Evolutionary conservation across 64 coral and sea anemone genomes (phyloP).

Genomic region (Montipora efflorescens): DNA sequence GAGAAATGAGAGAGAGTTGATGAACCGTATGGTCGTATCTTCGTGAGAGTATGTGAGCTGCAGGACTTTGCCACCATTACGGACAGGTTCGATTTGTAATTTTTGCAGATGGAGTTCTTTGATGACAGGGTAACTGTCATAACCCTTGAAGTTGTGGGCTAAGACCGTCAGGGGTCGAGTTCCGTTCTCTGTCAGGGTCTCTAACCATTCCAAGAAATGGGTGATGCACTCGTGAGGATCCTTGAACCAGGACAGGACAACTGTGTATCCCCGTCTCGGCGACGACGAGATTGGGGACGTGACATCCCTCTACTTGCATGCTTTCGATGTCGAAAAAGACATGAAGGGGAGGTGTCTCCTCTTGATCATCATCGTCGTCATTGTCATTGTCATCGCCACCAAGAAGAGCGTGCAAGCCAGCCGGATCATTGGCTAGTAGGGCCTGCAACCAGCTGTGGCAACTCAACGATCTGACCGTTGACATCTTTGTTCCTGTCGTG

Average conservation of each 20-base stretch:
- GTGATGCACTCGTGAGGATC: too few relatives aligned
- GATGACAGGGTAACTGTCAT: slow-evolving; percentile 11
- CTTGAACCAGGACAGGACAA: too few relatives aligned
- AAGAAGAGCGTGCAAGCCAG: too few relatives aligned
- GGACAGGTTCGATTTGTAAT: not conserved
- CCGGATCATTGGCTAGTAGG: not conserved
- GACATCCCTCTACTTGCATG: not conserved
- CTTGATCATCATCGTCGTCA: not conserved
- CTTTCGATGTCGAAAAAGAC: slow-evolving; percentile 57
- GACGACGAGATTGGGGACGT: slow-evolving; percentile 31
- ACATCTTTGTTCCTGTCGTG: too few relatives aligned
- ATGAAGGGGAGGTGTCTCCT: not conserved
- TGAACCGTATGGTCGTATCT: too few relatives aligned
- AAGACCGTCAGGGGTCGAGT: not conserved
- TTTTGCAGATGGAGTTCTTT: not conserved
- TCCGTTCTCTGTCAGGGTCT: not conserved
- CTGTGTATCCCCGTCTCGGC: not conserved
- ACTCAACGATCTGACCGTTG: not conserved
- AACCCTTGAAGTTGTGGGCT: slow-evolving; percentile 54
- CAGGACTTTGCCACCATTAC: not conserved
- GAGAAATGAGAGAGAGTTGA: too few relatives aligned
- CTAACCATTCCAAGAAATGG: slow-evolving; percentile 22
- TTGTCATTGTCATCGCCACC: not conserved
- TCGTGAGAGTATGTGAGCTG: too few relatives aligned
- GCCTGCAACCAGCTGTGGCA: not conserved